phyloP scores from a whole-genome alignment of 2,888 invertebrate species.

The Stenodera caucasica region DNA sequence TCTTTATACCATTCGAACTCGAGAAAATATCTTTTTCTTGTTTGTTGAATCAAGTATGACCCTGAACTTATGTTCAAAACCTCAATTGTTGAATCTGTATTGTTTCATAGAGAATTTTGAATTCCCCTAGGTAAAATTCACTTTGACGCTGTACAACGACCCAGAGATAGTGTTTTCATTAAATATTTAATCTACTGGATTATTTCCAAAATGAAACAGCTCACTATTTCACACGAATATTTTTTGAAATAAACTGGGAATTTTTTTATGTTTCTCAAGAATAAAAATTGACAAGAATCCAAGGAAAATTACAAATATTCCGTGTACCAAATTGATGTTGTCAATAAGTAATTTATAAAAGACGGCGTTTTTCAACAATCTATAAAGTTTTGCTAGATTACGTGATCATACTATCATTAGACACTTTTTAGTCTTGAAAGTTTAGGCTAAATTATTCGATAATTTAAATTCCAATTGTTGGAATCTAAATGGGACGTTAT shows the following conservation, averaged over 20 bases:
- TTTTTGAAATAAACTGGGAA: no score
- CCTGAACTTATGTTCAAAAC: conserved; percentile 25
- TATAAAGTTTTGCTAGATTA: no score
- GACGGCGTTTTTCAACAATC: background rate
- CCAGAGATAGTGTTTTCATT: conserved; percentile 25
- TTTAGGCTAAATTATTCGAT: no score
- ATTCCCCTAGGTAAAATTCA: conserved; percentile 29
- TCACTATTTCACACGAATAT: conserved; percentile 10
- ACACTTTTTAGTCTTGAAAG: no score
- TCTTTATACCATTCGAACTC: conserved; percentile 9
- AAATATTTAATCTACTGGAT: conserved; percentile 29
- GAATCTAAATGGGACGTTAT: no score
- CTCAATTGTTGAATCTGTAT: conserved; percentile 14
- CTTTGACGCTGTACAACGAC: conserved; percentile 27
- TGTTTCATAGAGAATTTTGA: conserved; percentile 28
- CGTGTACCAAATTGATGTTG: background rate
- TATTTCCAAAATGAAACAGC: conserved; percentile 25
- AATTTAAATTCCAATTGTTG: no score
- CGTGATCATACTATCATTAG: no score
- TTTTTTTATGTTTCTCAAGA: no score
- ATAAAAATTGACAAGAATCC: no score
- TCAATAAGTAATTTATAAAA: background rate
- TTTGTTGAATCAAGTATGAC: conserved; percentile 24
- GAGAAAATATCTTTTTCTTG: conserved; percentile 16
- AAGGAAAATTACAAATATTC: no score